These are phyloP conservation scores for Folsomia manolachei DNA, from an alignment of 2,888 invertebrate genomes.

Conservation along the genomic window DNA sequence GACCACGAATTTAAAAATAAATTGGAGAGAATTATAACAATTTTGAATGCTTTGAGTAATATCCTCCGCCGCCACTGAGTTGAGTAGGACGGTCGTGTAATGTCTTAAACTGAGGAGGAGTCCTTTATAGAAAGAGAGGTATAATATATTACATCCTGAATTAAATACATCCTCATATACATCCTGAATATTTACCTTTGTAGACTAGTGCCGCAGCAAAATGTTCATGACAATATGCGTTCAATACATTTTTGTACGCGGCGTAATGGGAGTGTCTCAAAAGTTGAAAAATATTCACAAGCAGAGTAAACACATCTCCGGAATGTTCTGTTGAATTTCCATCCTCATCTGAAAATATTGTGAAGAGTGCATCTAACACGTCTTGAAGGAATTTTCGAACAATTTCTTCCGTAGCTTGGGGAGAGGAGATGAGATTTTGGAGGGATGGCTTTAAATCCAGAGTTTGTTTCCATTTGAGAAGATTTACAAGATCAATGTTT, in stretches of 20 bases:
- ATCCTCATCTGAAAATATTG: constrained; percentile 89
- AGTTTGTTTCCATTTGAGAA: constrained; percentile 82
- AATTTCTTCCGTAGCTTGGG: constrained; percentile 66
- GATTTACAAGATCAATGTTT: constrained; percentile 82
- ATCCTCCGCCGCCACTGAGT: constrained; percentile 82
- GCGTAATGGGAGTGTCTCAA: constrained; percentile 88
- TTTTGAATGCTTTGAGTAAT: constrained; percentile 85
- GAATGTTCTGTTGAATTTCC: constrained; percentile 85
- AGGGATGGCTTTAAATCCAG: constrained; percentile 59
- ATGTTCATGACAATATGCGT: constrained; percentile 89
- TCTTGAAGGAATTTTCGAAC: constrained; percentile 88
- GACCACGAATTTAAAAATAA: constrained; percentile 88
- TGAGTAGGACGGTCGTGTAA: constrained; percentile 71
- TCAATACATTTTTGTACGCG: constrained; percentile 89
- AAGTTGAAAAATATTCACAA: constrained; percentile 78
- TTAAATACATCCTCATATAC: neutral
- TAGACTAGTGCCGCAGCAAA: constrained; percentile 93
- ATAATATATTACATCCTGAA: neutral
- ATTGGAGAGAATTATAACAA: constrained; percentile 84
- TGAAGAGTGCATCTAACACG: constrained; percentile 87
- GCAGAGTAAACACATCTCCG: constrained; percentile 84
- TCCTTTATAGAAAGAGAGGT: constrained; percentile 59
- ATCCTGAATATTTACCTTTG: constrained; percentile 60
- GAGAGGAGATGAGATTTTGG: constrained; percentile 31
- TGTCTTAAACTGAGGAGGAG: constrained; percentile 84